These are phyloP conservation scores for Chaetorhynchus papuensis DNA, from an alignment of 2,113 vertebrate species.

Conservation along the genomic window DNA sequence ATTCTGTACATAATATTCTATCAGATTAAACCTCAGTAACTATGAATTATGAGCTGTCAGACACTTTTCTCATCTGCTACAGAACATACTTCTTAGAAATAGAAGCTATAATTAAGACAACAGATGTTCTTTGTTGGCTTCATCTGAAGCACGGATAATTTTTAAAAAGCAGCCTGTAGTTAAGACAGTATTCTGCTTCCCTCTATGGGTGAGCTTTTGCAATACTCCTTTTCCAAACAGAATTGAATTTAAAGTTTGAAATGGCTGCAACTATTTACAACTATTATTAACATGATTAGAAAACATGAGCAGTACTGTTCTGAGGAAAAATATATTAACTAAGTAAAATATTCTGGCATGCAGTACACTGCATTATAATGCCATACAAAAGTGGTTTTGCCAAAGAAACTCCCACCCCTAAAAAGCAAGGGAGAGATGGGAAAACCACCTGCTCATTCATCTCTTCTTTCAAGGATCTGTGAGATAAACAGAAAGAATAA, in stretches of 20 bases:
- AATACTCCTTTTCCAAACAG: neutral
- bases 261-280: neutral
- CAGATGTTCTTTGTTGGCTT: slow-evolving; percentile 79
- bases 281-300: neutral
- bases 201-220: slow-evolving; percentile 47
- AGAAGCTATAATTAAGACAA: slow-evolving; percentile 80
- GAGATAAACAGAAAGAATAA: neutral
- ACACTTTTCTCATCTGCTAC: slow-evolving; percentile 73
- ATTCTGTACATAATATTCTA: slow-evolving; percentile 76
- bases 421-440: neutral
- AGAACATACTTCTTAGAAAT: slow-evolving; percentile 81
- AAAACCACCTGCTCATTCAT: neutral
- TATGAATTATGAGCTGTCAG: slow-evolving; percentile 78
- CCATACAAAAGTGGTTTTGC: neutral
- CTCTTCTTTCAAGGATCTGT: neutral
- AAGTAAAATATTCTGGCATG: neutral
- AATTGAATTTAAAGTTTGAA: neutral
- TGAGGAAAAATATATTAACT: neutral
- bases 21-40: slow-evolving; percentile 72
- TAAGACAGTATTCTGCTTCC: slow-evolving; percentile 51
- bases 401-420: neutral
- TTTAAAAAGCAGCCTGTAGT: slow-evolving; percentile 26
- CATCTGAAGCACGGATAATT: slow-evolving; percentile 44
- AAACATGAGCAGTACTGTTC: neutral
- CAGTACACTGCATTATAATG: neutral